These are phyloP conservation scores for Heterotis niloticus DNA, from an alignment of 2,113 vertebrate genomes.

Conservation along the genomic window DNA sequence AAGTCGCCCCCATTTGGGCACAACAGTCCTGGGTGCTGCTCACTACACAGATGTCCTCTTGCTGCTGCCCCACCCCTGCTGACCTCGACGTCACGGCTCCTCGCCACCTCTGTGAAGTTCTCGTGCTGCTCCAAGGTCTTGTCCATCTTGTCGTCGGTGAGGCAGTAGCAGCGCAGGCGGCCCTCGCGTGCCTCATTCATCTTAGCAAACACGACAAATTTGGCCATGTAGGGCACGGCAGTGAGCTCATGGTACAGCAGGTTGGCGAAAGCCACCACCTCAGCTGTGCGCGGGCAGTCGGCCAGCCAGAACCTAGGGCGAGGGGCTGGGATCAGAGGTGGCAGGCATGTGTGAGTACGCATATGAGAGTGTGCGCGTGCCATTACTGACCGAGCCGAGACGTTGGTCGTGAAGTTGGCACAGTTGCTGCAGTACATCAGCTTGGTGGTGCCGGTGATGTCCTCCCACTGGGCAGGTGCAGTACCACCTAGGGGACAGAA, in stretches of 20 bases:
- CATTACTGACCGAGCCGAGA: constrained; percentile 85
- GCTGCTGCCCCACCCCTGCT: constrained; percentile 30
- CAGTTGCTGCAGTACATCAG: constrained; percentile 87
- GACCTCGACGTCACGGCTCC: constrained; percentile 96
- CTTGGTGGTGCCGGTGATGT: constrained; percentile 96
- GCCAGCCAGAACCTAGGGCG: constrained; percentile 87
- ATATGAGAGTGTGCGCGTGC: background rate
- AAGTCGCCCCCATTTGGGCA: no score
- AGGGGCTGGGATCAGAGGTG: background rate
- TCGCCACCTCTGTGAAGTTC: constrained; percentile 91
- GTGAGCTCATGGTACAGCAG: constrained; percentile 88
- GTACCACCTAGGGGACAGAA: constrained; percentile 76
- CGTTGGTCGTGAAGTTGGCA: constrained; percentile 95
- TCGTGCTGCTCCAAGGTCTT: constrained; percentile 96
- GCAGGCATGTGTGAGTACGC: background rate
- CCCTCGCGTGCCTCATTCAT: constrained; percentile 91
- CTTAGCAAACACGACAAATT: constrained; percentile 96
- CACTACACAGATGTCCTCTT: no score
- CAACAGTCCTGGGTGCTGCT: no score
- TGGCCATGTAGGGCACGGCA: constrained; percentile 92
- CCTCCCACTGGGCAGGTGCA: constrained; percentile 94
- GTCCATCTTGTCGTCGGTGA: constrained; percentile 97
- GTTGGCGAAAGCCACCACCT: constrained; percentile 88
- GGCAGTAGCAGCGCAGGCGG: constrained; percentile 94
- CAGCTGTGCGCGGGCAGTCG: constrained; percentile 88